Evolutionary conservation across 2,888 invertebrate species (phyloP).

Genomic region (Melangyna quadrimaculata): DNA sequence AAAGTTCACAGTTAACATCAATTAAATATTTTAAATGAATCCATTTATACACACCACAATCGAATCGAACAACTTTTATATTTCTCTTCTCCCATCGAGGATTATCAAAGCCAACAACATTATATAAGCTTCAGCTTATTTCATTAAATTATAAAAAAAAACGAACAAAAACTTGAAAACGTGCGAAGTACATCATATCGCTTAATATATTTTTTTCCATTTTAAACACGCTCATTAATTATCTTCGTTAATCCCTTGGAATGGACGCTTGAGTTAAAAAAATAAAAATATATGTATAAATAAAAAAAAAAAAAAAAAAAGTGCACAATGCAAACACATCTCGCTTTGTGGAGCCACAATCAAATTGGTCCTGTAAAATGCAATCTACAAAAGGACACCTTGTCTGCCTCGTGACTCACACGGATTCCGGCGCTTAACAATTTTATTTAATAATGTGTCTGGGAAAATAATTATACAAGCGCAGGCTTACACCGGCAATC

Average conservation of each 20-base stretch:
- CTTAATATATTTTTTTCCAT: constrained; percentile 5
- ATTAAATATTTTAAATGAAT: neutral
- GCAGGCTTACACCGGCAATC: constrained; percentile 27
- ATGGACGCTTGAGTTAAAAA: constrained; percentile 36
- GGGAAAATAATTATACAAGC: constrained; percentile 50
- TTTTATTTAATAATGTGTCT: constrained; percentile 53
- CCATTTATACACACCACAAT: neutral
- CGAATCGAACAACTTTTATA: neutral
- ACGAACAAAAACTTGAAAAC: constrained; percentile 28
- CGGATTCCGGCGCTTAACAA: constrained; percentile 7
- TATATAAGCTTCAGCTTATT: constrained; percentile 7
- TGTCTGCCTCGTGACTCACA: constrained; percentile 17
- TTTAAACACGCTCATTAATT: constrained; percentile 56
- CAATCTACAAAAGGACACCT: constrained; percentile 47
- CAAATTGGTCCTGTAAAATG: constrained; percentile 11
- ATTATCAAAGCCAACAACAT: neutral
- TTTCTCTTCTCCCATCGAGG: neutral
- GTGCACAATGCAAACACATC: neutral
- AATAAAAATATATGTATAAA: neutral
- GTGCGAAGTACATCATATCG: constrained; percentile 41
- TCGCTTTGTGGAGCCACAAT: constrained; percentile 10
- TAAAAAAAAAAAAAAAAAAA: constrained; percentile 10
- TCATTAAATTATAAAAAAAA: neutral
- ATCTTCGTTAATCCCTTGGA: constrained; percentile 53
- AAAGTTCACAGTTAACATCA: neutral